These are phyloP conservation scores for Corythucha ciliata DNA, from an alignment of 2,888 invertebrate species.

Conservation along the genomic window DNA sequence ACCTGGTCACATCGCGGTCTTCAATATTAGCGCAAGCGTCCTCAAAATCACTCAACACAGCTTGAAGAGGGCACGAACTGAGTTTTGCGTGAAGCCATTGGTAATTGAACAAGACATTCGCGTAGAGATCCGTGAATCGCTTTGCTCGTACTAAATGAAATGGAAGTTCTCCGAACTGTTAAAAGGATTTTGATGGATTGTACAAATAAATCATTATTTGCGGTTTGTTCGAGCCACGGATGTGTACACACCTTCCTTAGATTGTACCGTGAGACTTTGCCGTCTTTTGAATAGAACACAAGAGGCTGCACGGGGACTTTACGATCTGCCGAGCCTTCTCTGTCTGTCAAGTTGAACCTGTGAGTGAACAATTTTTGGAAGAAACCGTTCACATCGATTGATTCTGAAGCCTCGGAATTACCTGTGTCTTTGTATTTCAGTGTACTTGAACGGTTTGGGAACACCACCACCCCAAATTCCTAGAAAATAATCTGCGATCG, in stretches of 20 bases:
- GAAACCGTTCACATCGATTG: background rate
- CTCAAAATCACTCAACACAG: slow-evolving; percentile 90
- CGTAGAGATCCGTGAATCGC: slow-evolving; percentile 80
- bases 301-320: slow-evolving; percentile 93
- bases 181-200: slow-evolving; percentile 22
- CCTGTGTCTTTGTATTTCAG: slow-evolving; percentile 90
- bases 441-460: slow-evolving; percentile 93
- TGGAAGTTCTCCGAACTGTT: slow-evolving; percentile 85
- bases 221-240: background rate
- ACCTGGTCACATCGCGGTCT: slow-evolving; percentile 71
- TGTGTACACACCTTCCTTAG: slow-evolving; percentile 65
- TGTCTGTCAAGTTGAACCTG: slow-evolving; percentile 71
- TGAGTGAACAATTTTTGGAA: slow-evolving; percentile 23
- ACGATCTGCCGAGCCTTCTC: slow-evolving; percentile 80
- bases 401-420: slow-evolving; percentile 27
- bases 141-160: slow-evolving; percentile 88
- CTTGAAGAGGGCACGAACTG: slow-evolving; percentile 88
- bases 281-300: slow-evolving; percentile 83
- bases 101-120: slow-evolving; percentile 91
- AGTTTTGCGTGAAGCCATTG: slow-evolving; percentile 95
- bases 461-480: slow-evolving; percentile 94
- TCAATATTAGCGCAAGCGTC: slow-evolving; percentile 77
- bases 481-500: slow-evolving; percentile 94
- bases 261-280: slow-evolving; percentile 81
- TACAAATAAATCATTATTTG: background rate